Base-by-base conservation (phyloP, 2,113 vertebrate species). In the Erythrocercus mccallii region DNA sequence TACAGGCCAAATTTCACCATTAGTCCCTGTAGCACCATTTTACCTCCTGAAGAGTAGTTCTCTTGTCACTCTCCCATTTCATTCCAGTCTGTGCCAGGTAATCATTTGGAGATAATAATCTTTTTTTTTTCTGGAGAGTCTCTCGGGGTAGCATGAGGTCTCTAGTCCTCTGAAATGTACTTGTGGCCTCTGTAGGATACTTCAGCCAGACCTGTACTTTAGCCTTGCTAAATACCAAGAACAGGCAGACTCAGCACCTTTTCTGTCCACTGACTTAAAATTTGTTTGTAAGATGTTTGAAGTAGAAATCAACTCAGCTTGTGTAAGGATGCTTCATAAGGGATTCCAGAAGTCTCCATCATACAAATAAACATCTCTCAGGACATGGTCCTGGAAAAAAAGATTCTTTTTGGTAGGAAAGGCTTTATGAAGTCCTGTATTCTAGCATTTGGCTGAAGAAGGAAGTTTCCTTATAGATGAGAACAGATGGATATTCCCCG, bases 1-100 rank as follows among this genome's bases (percentile, higher is more conserved):
- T 58, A 30, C 12, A 73, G 45, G 61, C 80, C 73, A 89, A 79
- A 74, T 95, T 91, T 89, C 80, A 66, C 73, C 76, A 18, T 64
- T 61, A 72, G 27, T 78, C 50, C 57, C 54, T 78, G 60, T 45
- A 83, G 51, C 71, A 57, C 28, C 40, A 23, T 62, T 95, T 91
- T 91, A 51, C 68, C 62, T 48, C 81, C 78, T 68, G 89, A 91
- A 58, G 81, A 70, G 57, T 20, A 69, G 22, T 13, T 82, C 8
- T 74, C 66, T 66, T 91, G 78, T 77, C 78, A 70, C 35, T 66
- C 62, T 83, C 82, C 56, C 33, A 31, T 78, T 90, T 90, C 38
- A 58, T 60, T 40, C 44, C 64, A 73, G 44, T 15, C 69, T 64
- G 56, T 90, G 91, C 79, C 94, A 95, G 51, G 24, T 69, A 79